These are phyloP conservation scores for Toxostoma redivivum DNA, from an alignment of 2,113 vertebrate species.

Conservation along the genomic window DNA sequence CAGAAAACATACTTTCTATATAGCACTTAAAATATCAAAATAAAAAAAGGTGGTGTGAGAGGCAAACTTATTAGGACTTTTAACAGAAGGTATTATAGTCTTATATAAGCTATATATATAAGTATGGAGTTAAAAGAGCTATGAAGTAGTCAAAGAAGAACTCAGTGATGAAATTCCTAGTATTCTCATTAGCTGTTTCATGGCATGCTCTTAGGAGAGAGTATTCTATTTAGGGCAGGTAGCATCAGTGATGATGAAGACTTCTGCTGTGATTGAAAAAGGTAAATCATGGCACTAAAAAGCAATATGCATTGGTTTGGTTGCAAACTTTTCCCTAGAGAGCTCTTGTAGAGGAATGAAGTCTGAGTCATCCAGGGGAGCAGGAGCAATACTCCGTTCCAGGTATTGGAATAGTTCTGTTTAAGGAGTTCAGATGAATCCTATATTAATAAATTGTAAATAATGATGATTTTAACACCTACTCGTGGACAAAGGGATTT, in stretches of 20 bases:
- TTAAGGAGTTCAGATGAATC: background rate
- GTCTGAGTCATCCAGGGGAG: background rate
- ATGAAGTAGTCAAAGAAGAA: background rate
- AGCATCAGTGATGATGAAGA: background rate
- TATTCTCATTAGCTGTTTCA: background rate
- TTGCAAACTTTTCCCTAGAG: background rate
- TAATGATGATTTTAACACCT: background rate
- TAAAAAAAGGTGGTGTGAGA: fast-evolving
- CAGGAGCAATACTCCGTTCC: background rate
- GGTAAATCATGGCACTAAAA: background rate
- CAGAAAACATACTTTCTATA: background rate
- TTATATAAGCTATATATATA: background rate
- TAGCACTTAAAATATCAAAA: background rate
- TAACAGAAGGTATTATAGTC: background rate
- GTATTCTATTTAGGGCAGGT: background rate
- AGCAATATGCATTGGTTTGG: background rate
- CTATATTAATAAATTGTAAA: background rate
- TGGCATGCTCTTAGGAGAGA: background rate
- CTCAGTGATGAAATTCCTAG: background rate
- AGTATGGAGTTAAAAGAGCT: background rate
- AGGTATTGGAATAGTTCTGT: background rate
- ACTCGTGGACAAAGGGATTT: background rate
- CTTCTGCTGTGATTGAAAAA: background rate
- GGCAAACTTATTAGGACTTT: background rate
- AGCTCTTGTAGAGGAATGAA: background rate